Evolutionary conservation across 2,888 invertebrate species (phyloP), one percentile per base, ranked within the genome.

Genomic region (Gerosis bhagava): DNA sequence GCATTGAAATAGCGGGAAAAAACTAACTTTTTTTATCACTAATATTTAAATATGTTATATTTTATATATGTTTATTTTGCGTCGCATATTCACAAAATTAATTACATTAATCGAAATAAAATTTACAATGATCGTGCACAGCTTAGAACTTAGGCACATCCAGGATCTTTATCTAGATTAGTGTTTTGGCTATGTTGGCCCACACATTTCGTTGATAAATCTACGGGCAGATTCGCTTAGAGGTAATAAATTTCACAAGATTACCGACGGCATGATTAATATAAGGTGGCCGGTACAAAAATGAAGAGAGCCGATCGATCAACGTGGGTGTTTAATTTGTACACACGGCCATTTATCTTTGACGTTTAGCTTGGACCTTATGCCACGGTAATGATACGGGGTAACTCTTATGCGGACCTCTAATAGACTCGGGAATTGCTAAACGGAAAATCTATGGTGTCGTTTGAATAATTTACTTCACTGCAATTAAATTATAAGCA

Each of bases 241-340:
- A 83, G 79, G 83, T 83, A 88, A 87, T 87, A 84, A 84, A 87
- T 88, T 83, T 83, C 82, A 78, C 80, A 77, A 83, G 82, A 82
- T 84, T 77, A 80, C 81, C 77, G 77, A 62, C 73, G 63, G 64
- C 65, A 74, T 83, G 83, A 86, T 86, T 86, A 83, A 86, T 86
- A 84, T n/a, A 71, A 72, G 67, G 68, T 59, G 61, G 66, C 64
- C 62, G 60, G 68, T 65, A 81, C 83, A 86, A 86, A 87, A 87
- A 87, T 86, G 78, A 83, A 73, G 81, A 77, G 74, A 63, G 70
- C 70, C 81, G 70, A 86, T 86, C 83, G 77, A 82, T 86, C 84
- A 78, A 75, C 68, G 87, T 87, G 83, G 87, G 87, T 81, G 87
- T 86, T 84, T 86, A 87, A 87, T 87, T 81, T 82, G 82, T 69